Conservation (phyloP, 2,113 vertebrate genomes). For the Glaucomys volans region DNA sequence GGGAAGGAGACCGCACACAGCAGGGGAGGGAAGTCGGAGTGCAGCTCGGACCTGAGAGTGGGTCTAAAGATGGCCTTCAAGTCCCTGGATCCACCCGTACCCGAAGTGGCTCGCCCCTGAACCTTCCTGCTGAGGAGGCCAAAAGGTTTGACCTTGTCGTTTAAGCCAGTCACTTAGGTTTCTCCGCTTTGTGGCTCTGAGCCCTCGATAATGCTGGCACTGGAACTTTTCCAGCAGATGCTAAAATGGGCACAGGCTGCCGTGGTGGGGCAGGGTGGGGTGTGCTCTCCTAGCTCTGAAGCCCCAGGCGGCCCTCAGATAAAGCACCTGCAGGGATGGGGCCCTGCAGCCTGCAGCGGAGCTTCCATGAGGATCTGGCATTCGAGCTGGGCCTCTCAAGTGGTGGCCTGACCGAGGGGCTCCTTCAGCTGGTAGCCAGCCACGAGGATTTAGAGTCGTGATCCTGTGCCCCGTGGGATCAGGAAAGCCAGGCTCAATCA, state of each 20-base stretch:
- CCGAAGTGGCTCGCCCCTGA: background rate
- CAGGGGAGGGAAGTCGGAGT: too few relatives aligned
- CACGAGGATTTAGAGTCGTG: background rate
- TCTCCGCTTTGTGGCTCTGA: background rate
- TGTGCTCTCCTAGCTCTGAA: background rate
- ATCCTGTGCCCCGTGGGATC: background rate
- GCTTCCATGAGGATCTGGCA: fast-evolving
- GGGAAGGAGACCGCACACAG: background rate
- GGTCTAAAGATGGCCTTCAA: background rate
- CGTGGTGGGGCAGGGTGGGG: too few relatives aligned
- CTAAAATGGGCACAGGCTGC: fast-evolving
- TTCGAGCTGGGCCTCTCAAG: background rate
- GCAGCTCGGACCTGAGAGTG: too few relatives aligned
- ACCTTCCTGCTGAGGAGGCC: background rate
- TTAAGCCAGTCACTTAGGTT: background rate
- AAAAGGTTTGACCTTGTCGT: too few relatives aligned
- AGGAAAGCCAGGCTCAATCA: background rate
- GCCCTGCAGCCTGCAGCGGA: background rate
- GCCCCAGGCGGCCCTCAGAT: background rate
- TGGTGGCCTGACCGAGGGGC: background rate
- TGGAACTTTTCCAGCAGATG: background rate
- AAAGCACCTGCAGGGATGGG: background rate
- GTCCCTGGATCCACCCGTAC: background rate
- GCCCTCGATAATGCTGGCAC: fast-evolving
- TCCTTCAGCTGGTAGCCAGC: background rate